Evolutionary conservation across 2,797 vertebrate species (phyloP).

Genomic region (Chrosomus eos): DNA sequence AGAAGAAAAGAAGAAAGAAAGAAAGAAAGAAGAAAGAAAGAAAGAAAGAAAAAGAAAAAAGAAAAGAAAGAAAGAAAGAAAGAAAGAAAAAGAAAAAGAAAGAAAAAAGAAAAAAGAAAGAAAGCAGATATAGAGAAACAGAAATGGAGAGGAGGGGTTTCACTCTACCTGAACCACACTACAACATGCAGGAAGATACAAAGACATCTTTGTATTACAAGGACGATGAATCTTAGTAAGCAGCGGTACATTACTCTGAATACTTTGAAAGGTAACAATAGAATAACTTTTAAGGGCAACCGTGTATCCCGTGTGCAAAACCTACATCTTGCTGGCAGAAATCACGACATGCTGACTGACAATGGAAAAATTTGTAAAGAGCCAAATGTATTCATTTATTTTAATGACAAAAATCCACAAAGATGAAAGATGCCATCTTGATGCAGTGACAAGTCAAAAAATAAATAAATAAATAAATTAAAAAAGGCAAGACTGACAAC

Average conservation of each 20-base stretch:
- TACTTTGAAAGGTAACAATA: background rate
- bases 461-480: background rate
- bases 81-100: too few species aligned
- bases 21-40: too few species aligned
- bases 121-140: constrained; percentile 47
- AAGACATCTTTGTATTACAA: background rate
- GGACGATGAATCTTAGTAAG: background rate
- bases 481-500: background rate
- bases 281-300: background rate
- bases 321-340: background rate
- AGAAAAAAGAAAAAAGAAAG: constrained; percentile 51
- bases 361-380: background rate
- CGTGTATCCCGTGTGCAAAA: background rate
- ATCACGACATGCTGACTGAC: background rate
- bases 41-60: background rate
- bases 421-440: background rate
- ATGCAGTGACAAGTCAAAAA: background rate
- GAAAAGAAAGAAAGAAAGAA: constrained; percentile 53
- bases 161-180: constrained; percentile 18
- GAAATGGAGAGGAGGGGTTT: background rate
- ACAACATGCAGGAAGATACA: background rate
- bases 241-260: background rate
- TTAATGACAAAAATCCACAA: background rate
- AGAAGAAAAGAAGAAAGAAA: too few species aligned
- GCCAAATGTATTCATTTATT: background rate